Evolutionary conservation across 2,113 vertebrate genomes (phyloP), one percentile per base, ranked within the genome.

Genomic region (Empidonax alnorum): DNA sequence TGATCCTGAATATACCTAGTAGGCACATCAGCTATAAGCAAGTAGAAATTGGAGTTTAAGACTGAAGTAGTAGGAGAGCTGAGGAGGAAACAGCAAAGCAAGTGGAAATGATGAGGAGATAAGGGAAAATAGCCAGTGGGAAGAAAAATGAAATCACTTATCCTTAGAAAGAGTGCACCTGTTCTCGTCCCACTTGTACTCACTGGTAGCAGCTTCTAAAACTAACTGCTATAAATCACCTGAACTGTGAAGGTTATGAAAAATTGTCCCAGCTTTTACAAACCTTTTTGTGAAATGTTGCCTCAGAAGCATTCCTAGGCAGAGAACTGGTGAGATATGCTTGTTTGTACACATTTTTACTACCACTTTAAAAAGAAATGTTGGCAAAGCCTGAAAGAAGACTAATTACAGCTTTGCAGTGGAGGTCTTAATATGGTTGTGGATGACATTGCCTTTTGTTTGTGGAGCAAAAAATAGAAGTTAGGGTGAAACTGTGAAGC

Each of bases 401-500:
- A 74, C 61, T 97, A 97, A 96, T 97, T 96, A 89, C 84, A 80
- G 66, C 93, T 93, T 96, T 93, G 55, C 50, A 77, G n/a, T 82
- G 39, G 79, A 93, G 65, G 87, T 89, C 87, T 97, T 95, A 96
- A 90, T 96, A 73, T 17, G 25, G 59, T 75, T 94, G 65, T 92
- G 77, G 83, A 86, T 96, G 93, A 93, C 92, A 93, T 35, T 93
- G 82, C 41, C 92, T 97, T 97, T 96, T 97, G 94, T 93, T 97
- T 96, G 58, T 55, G 68, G 77, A 93, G 74, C 30, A 78, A 94
- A 95, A 96, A 95, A 92, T 92, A 92, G 95, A 95, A 94, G 84
- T 94, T 91, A 92, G 81, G 35, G 69, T 71, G 84, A 87, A 92
- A 90, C 46, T 74, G 78, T 65, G 92, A 88, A 90, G 84, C 73